These are phyloP conservation scores for Cyanocitta stelleri DNA, from an alignment of 2,113 vertebrate genomes.

Conservation along the genomic window DNA sequence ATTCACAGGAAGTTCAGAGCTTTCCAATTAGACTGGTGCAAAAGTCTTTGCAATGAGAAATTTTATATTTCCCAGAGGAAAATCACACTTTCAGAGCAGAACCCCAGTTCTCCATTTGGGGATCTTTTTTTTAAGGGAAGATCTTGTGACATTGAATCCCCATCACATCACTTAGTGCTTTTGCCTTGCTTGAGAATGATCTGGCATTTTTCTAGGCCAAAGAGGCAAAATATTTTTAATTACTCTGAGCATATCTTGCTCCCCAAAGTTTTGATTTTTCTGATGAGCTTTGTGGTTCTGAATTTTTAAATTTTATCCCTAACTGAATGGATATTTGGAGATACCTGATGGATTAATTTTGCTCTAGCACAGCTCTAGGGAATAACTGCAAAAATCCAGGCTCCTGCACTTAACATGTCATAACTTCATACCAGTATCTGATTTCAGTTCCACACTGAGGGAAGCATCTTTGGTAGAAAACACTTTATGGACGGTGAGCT, in stretches of 20 bases:
- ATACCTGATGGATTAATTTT: not conserved
- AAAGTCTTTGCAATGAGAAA: not conserved
- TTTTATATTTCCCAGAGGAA: not conserved
- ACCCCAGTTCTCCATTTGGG: not conserved
- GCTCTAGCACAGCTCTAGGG: not conserved
- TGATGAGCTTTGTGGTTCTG: not conserved
- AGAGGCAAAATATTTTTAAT: not conserved
- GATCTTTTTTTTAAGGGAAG: not conserved
- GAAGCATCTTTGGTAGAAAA: not conserved
- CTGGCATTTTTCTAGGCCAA: not conserved
- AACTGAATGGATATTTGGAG: not conserved
- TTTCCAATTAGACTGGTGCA: not conserved
- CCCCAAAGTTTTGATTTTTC: not conserved
- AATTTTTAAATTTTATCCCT: not conserved
- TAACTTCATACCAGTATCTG: not conserved
- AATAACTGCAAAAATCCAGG: not conserved
- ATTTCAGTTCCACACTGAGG: not conserved
- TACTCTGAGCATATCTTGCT: not conserved
- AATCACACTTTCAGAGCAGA: not conserved
- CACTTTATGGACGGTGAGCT: not conserved
- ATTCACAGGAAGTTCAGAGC: not conserved
- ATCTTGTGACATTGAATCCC: not conserved
- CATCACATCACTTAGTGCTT: not conserved
- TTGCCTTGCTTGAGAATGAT: not conserved
- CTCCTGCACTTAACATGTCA: not conserved